A percentile compares a stretch with the other conserved stretches of the same genome.
Conservation (phyloP, 2,888 invertebrate species). For the Pristionchus japonicus region DNA sequence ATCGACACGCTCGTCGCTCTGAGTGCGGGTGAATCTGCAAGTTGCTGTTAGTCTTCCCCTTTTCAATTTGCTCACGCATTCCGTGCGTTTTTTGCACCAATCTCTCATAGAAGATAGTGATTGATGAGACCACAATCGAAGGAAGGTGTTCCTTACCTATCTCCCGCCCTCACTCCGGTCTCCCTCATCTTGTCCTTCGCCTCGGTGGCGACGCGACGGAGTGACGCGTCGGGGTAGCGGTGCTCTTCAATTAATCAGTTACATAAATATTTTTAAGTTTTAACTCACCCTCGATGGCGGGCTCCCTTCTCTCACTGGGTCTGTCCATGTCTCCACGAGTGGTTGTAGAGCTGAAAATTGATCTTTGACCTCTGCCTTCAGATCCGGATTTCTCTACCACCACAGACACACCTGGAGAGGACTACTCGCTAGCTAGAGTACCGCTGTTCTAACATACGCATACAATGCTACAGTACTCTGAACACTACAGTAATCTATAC, state of each 20-base stretch:
- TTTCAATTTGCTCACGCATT: not conserved
- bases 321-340: not conserved
- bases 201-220: constrained; percentile 33
- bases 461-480: not conserved
- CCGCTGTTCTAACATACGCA: not conserved
- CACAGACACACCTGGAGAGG: not conserved
- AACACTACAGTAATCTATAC: not conserved
- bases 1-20: constrained; percentile 39
- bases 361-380: not conserved
- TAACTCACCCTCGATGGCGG: constrained; percentile 4
- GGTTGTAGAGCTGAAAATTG: not conserved
- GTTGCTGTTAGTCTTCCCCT: not conserved
- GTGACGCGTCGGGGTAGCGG: not conserved
- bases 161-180: not conserved
- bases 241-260: not conserved
- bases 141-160: not conserved
- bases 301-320: not conserved
- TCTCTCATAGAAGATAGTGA: no score
- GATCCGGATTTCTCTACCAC: not conserved
- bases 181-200: constrained; percentile 27
- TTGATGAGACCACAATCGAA: no score
- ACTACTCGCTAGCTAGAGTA: not conserved
- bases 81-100: no score
- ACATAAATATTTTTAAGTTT: not conserved
- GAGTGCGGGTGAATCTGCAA: constrained; percentile 43